Conservation (phyloP, 1,140 invertebrate species). For the Drosophila truncata region DNA sequence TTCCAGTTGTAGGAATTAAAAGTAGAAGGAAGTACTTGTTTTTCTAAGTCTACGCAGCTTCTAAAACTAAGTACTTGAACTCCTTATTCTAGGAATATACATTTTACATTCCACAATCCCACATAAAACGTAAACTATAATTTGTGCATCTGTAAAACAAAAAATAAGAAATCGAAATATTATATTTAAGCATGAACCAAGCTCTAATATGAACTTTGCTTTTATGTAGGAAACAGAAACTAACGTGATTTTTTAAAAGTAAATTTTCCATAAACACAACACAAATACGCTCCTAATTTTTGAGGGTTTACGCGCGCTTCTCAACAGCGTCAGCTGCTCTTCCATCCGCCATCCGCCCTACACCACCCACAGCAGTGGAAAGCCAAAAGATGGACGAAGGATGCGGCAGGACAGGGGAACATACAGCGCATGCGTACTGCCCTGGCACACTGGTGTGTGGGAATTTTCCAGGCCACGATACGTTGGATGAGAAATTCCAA, state of each 20-base stretch:
- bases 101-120: no score
- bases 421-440: slow-evolving; percentile 59
- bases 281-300: slow-evolving; percentile 35
- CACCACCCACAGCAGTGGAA: slow-evolving; percentile 25
- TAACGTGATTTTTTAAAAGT: not conserved
- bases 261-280: not conserved
- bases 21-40: not conserved
- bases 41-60: not conserved
- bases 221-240: no score
- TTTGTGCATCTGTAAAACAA: no score
- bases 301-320: slow-evolving; percentile 65
- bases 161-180: no score
- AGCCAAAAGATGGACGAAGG: not conserved
- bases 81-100: no score
- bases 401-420: not conserved
- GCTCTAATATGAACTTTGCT: no score
- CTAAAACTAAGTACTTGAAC: no score
- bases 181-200: no score
- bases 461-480: slow-evolving; percentile 57
- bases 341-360: not conserved
- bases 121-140: no score
- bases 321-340: slow-evolving; percentile 63
- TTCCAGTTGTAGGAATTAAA: no score
- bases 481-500: slow-evolving; percentile 59
- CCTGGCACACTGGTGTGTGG: slow-evolving; percentile 49